Base-by-base conservation (phyloP, 2,888 invertebrate genomes). In the Microctonus aethiopoides region DNA sequence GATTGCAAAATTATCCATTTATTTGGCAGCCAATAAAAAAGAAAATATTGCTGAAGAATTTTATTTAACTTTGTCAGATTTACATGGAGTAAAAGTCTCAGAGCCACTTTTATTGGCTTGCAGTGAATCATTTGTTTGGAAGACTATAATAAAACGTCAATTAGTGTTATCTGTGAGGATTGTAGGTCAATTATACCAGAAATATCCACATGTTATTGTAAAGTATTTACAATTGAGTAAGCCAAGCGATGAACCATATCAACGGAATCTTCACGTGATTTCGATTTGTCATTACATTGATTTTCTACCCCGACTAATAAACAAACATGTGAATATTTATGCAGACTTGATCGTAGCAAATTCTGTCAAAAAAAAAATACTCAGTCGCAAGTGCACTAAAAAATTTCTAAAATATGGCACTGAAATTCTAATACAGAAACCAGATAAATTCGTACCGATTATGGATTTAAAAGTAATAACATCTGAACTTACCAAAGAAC, bases 31-130 rank as follows among this genome's bases (percentile, higher is more conserved):
- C 2, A 46, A 6, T 1, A 29, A 66, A 2, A 57, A 57, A n/a
- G 41, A 74, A 0, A 3, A 5, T 0, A 41, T 81, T 5, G 85
- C 84, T 0, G 76, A 83, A 13, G 66, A 79, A 9, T 82, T 86
- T 61, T 86, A 83, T 59, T 2, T 7, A 0, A 67, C 32, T 0
- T 32, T 84, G 0, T 13, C 56, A 0, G 13, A 72, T 10, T 65
- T 46, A 2, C 86, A 82, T 32, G 80, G 78, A 0, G 24, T 74
- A 0, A 59, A 74, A 0, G 73, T 77, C n/a, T 81, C 82, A 0
- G 20, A 77, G 11, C 82, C 81, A 0, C 39, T 86, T 5, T 51
- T 86, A 0, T 22, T 72, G 0, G 78, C 79, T 0, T 86, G 86
- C 67, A 69, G 77, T 16, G 80, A 83, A 36, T 16, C 52, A 0